Percentiles rank a stretch among this genome's conserved stretches.
Evolutionary conservation across 35 echinoderm and acorn worm genomes (phyloP).

Genomic region (Strongylocentrotus purpuratus): DNA sequence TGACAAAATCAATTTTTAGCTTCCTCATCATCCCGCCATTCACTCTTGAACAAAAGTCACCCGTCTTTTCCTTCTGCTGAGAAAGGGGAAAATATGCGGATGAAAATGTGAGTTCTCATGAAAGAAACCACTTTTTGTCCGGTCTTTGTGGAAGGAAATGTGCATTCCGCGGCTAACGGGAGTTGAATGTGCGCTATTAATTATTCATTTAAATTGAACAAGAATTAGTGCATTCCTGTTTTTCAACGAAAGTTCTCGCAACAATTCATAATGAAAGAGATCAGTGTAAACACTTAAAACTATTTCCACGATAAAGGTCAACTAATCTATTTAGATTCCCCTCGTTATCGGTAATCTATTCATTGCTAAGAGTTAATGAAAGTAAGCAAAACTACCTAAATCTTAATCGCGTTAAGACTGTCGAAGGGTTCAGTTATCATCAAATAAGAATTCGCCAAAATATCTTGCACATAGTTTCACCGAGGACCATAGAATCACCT

Average conservation of each 20-base stretch:
- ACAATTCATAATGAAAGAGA: background rate
- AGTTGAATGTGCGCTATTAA: background rate
- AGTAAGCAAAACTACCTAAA: too few relatives aligned
- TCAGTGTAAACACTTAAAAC: too few relatives aligned
- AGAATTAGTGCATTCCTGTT: background rate
- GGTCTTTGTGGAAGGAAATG: background rate
- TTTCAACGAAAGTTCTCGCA: background rate
- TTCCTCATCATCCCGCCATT: background rate
- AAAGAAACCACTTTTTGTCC: conserved; percentile 11
- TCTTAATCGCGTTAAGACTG: too few relatives aligned
- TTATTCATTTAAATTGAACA: background rate
- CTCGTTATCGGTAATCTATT: too few relatives aligned
- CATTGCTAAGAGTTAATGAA: too few relatives aligned
- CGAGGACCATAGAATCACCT: background rate
- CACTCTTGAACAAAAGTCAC: background rate
- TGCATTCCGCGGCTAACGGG: background rate
- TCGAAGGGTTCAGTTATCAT: background rate
- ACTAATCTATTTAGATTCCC: too few relatives aligned
- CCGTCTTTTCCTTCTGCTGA: background rate
- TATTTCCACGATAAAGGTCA: too few relatives aligned
- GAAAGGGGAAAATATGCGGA: background rate
- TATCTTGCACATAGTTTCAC: background rate
- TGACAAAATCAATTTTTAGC: conserved; percentile 14
- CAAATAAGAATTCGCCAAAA: background rate
- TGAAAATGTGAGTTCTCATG: background rate